These are phyloP conservation scores for Tridacna crocea DNA, from an alignment of 2,888 invertebrate genomes.

Conservation along the genomic window DNA sequence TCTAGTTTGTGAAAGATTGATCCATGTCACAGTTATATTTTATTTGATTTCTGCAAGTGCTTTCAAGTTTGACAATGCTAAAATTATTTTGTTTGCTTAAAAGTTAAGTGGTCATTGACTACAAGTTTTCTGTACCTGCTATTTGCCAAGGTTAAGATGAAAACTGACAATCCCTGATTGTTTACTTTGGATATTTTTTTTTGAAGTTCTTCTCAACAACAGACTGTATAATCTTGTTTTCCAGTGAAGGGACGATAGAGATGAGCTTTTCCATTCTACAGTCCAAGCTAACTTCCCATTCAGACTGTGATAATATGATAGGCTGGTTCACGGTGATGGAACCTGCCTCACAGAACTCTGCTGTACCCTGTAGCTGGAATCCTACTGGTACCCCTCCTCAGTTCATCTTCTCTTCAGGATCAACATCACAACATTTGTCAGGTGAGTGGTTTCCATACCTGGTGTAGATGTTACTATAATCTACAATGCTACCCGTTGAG, in stretches of 20 bases:
- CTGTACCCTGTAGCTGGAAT: conserved; percentile 47
- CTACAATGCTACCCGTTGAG: background rate
- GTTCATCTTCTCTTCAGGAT: conserved; percentile 48
- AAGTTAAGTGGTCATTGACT: no score
- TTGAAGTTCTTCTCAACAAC: no score
- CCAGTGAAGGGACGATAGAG: conserved; percentile 46
- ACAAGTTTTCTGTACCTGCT: no score
- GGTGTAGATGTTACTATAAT: background rate
- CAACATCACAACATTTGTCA: conserved; percentile 39
- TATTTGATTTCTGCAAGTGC: no score
- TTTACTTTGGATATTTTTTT: no score
- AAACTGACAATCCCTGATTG: no score
- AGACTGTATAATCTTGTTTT: background rate
- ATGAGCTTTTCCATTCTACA: conserved; percentile 57
- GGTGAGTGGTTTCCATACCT: conserved; percentile 33
- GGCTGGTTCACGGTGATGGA: conserved; percentile 60
- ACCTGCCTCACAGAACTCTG: conserved; percentile 47
- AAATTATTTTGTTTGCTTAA: no score
- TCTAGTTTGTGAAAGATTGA: no score
- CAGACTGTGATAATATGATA: conserved; percentile 55
- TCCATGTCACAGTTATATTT: no score
- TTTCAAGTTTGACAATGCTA: no score
- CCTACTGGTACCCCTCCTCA: conserved; percentile 37
- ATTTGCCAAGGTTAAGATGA: no score
- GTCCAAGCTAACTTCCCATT: conserved; percentile 25